Evolutionary conservation across 2,888 invertebrate genomes (phyloP).

Genomic region (Megaustenia siamemsis): DNA sequence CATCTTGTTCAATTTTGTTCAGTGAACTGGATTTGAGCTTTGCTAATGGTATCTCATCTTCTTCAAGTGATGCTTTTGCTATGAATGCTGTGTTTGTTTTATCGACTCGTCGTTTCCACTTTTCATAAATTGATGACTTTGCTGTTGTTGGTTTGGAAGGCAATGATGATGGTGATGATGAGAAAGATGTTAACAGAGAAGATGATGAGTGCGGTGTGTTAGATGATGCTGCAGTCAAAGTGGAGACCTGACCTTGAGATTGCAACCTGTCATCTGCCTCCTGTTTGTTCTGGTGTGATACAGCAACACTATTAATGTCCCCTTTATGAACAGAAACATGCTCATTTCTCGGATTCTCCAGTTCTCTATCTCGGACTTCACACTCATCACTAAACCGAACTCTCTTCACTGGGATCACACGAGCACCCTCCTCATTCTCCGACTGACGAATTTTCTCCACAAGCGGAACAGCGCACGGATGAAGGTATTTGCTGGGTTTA

Average conservation of each 20-base stretch:
- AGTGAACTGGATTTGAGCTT: not conserved
- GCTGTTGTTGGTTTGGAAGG: conserved; percentile 3
- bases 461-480: conserved; percentile 16
- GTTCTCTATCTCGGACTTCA: conserved; percentile 23
- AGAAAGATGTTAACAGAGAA: conserved; percentile 10
- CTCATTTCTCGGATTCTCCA: not conserved
- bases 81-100: not conserved
- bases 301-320: too few species aligned
- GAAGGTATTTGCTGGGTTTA: conserved; percentile 32
- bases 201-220: conserved; percentile 4
- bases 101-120: conserved; percentile 39
- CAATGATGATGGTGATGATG: conserved; percentile 29
- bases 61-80: not conserved
- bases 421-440: not conserved
- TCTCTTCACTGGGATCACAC: conserved; percentile 7
- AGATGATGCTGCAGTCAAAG: not conserved
- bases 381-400: conserved; percentile 49
- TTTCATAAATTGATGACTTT: conserved; percentile 46
- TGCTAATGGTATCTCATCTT: not conserved
- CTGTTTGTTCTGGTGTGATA: not conserved
- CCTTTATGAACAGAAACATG: not conserved
- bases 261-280: not conserved
- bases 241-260: not conserved
- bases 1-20: not conserved
- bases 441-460: conserved; percentile 18